phyloP scores from a whole-genome alignment of 2,888 invertebrate genomes.

The Tenthredo notha region DNA sequence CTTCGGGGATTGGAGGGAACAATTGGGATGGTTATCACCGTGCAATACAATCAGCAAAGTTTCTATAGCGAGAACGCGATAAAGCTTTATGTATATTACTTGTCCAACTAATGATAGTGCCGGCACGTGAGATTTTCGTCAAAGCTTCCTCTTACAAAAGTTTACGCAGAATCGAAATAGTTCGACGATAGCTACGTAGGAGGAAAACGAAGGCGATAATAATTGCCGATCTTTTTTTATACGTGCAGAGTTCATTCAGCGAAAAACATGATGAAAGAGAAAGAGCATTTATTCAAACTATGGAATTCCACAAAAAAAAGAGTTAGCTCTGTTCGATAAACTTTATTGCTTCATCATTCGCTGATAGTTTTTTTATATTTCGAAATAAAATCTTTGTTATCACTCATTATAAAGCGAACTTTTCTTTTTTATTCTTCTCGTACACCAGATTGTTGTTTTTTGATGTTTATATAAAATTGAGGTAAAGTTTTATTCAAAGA shows the following conservation, averaged over 20 bases:
- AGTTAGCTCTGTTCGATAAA: constrained; percentile 7
- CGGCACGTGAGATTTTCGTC: constrained; percentile 67
- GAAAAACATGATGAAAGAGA: not conserved
- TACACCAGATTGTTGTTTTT: not conserved
- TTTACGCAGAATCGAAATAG: constrained; percentile 37
- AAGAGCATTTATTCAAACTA: not conserved
- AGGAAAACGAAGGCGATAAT: not conserved
- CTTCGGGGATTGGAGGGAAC: constrained; percentile 62
- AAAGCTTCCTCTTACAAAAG: constrained; percentile 57
- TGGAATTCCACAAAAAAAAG: not conserved
- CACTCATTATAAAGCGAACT: too few relatives aligned
- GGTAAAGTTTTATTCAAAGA: not conserved
- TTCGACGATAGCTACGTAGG: not conserved
- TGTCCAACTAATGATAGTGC: constrained; percentile 63
- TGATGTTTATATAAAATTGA: not conserved
- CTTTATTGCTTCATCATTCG: not conserved
- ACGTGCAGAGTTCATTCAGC: not conserved
- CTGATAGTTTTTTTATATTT: not conserved
- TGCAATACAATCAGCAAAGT: constrained; percentile 67
- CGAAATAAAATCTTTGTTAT: not conserved
- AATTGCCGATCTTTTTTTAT: not conserved
- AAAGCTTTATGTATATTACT: constrained; percentile 68
- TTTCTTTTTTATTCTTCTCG: not conserved
- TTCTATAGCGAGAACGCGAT: constrained; percentile 64
- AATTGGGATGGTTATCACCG: constrained; percentile 62